These are phyloP conservation scores for Sarcophaga peregrina DNA, from an alignment of 1,140 invertebrate genomes.

Conservation along the genomic window DNA sequence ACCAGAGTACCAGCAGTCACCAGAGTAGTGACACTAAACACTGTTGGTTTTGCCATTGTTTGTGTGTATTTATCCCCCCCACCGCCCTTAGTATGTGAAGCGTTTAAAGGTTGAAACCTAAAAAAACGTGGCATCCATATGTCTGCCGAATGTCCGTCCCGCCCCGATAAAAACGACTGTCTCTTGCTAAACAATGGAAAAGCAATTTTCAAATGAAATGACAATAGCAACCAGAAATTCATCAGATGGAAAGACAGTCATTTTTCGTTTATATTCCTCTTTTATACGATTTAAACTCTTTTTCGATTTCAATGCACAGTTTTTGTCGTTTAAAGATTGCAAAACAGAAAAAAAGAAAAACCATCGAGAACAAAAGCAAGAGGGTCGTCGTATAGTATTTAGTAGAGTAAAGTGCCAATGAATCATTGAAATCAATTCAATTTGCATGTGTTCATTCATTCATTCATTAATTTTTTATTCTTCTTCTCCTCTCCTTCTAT, in stretches of 20 bases:
- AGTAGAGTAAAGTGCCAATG: constrained; percentile 34
- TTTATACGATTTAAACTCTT: not conserved
- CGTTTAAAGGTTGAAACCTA: not conserved
- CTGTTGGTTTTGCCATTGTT: no score
- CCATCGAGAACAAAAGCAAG: not conserved
- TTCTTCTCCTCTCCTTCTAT: no score
- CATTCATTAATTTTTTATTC: no score
- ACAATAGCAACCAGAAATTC: constrained; percentile 38
- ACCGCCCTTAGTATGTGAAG: no score
- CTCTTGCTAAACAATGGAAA: not conserved
- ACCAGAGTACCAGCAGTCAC: constrained; percentile 2
- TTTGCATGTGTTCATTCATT: constrained; percentile 21
- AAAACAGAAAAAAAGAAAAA: not conserved
- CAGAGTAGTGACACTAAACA: not conserved
- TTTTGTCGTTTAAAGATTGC: not conserved
- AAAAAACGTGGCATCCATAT: not conserved
- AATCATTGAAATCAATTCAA: constrained; percentile 39
- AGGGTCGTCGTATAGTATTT: not conserved
- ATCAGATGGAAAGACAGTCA: constrained; percentile 32
- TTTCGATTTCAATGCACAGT: not conserved
- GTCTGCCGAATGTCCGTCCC: not conserved
- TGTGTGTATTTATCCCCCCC: no score
- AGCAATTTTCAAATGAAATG: constrained; percentile 36
- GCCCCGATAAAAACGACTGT: not conserved
- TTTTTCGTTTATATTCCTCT: not conserved